Percentiles rank a stretch among this genome's conserved stretches.
These are phyloP conservation scores for Dreissena rostriformis DNA, from an alignment of 1,140 invertebrate genomes.

Conservation along the genomic window DNA sequence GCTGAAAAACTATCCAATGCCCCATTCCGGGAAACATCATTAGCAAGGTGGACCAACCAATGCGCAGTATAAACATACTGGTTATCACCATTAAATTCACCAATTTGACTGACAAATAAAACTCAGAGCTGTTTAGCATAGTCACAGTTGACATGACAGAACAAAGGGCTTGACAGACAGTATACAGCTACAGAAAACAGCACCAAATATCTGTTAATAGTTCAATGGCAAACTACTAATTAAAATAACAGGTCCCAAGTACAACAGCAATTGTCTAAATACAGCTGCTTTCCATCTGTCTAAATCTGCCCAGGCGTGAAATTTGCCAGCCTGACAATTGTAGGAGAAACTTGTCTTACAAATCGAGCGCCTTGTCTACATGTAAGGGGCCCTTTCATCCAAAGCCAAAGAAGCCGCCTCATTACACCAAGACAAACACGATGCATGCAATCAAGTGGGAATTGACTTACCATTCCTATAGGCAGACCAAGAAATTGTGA, in stretches of 20 bases:
- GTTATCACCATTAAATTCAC: too few relatives aligned
- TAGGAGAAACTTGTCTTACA: slow-evolving; percentile 29
- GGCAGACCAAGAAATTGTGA: slow-evolving; percentile 66
- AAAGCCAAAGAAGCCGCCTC: slow-evolving; percentile 74
- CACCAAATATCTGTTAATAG: slow-evolving; percentile 78
- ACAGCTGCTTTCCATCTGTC: slow-evolving; percentile 81
- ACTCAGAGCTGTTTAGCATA: slow-evolving; percentile 62
- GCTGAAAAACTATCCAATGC: too few relatives aligned
- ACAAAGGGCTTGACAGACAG: slow-evolving; percentile 62
- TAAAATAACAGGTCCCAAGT: too few relatives aligned
- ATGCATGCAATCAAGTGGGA: slow-evolving; percentile 81
- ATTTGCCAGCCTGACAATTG: slow-evolving; percentile 39
- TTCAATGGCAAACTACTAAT: slow-evolving; percentile 64
- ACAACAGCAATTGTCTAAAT: slow-evolving; percentile 80
- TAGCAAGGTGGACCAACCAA: too few relatives aligned
- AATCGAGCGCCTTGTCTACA: background rate
- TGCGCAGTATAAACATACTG: too few relatives aligned
- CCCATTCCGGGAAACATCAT: too few relatives aligned
- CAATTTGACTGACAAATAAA: slow-evolving; percentile 64
- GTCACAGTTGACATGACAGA: slow-evolving; percentile 35
- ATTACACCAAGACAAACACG: slow-evolving; percentile 79
- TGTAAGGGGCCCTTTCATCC: slow-evolving; percentile 33
- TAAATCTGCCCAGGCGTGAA: slow-evolving; percentile 69
- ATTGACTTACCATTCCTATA: slow-evolving; percentile 74
- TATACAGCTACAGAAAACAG: slow-evolving; percentile 69